phyloP scores from a whole-genome alignment of 2,113 vertebrate species.

The Hypocryptadius cinnamomeus region DNA sequence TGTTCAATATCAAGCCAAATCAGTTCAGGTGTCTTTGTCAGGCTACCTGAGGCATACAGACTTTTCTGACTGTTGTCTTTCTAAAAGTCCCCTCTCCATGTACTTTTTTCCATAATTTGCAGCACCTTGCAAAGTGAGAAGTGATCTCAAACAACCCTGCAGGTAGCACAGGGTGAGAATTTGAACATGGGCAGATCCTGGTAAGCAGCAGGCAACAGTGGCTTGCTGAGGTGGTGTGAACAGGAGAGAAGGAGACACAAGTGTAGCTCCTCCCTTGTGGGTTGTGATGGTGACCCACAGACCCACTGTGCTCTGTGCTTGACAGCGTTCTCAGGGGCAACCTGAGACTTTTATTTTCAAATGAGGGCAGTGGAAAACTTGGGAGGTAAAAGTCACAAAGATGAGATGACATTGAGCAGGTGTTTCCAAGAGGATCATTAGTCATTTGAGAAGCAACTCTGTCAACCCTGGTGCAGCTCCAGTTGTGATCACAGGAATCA shows the following conservation, averaged over 20 bases:
- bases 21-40: neutral
- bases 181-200: neutral
- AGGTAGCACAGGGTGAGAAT: neutral
- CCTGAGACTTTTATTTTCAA: neutral
- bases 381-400: neutral
- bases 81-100: neutral
- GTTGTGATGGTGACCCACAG: neutral
- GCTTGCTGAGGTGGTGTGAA: neutral
- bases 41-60: neutral
- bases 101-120: neutral
- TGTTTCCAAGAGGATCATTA: neutral
- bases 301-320: neutral
- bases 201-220: neutral
- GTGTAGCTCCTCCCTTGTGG: neutral
- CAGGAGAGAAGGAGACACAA: neutral
- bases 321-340: rapidly evolving
- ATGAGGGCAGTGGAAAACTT: neutral
- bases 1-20: neutral
- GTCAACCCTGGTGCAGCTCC: neutral
- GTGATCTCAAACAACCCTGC: neutral
- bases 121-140: neutral
- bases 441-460: neutral
- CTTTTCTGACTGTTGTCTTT: neutral
- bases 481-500: neutral
- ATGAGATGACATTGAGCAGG: neutral